phyloP scores from a whole-genome alignment of 2,113 vertebrate species.

The Gallinago media region DNA sequence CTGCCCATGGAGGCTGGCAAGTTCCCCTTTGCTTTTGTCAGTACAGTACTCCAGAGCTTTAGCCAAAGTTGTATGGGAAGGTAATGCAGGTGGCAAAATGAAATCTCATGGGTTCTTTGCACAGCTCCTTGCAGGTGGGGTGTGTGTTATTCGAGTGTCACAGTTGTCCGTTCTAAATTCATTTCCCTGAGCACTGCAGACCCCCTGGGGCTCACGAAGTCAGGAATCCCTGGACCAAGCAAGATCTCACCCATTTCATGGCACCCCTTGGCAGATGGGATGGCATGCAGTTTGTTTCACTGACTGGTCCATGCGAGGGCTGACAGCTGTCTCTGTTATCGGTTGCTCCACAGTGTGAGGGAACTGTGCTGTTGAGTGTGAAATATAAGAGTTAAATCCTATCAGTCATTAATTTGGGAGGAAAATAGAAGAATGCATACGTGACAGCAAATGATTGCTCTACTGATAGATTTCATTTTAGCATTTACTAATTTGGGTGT shows the following conservation, averaged over 20 bases:
- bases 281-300: not conserved
- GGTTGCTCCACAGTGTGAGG: not conserved
- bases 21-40: not conserved
- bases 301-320: not conserved
- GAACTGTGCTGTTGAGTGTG: not conserved
- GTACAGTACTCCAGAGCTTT: not conserved
- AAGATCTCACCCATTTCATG: not conserved
- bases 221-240: not conserved
- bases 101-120: not conserved
- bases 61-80: not conserved
- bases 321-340: not conserved
- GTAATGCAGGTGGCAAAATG: not conserved
- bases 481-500: not conserved
- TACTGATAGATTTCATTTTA: not conserved
- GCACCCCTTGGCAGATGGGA: not conserved
- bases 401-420: not conserved
- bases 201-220: not conserved
- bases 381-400: not conserved
- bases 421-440: not conserved
- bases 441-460: not conserved
- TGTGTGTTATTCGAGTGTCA: rapidly evolving
- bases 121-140: not conserved
- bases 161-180: not conserved
- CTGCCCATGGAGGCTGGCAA: not conserved
- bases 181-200: not conserved